Percentiles rank a stretch among this genome's conserved stretches.
These are phyloP conservation scores for Smittia sp. DNA, from an alignment of 2,888 invertebrate genomes.

Conservation along the genomic window DNA sequence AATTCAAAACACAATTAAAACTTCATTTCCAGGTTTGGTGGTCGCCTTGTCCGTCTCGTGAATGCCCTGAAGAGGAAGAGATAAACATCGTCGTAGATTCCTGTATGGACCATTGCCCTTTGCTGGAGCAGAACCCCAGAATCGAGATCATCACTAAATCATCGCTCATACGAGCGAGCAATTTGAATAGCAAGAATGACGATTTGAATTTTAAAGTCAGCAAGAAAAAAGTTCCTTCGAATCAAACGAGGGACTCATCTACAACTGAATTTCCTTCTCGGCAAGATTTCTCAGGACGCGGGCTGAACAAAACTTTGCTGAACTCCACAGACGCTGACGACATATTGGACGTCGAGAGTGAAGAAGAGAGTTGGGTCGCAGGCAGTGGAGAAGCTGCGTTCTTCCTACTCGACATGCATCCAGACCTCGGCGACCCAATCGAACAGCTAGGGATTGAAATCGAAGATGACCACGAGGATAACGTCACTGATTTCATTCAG, in stretches of 20 bases:
- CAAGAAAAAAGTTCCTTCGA: slow-evolving; percentile 55
- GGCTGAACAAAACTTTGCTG: background rate
- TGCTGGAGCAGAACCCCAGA: slow-evolving; percentile 52
- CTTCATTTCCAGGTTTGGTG: slow-evolving; percentile 65
- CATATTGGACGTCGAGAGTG: slow-evolving; percentile 49
- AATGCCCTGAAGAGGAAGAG: slow-evolving; percentile 73
- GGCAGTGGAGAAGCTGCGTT: slow-evolving; percentile 56
- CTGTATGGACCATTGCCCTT: slow-evolving; percentile 70
- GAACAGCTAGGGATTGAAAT: slow-evolving; percentile 75
- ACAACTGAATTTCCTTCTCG: slow-evolving; percentile 38
- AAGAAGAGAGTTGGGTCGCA: slow-evolving; percentile 54
- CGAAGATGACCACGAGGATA: slow-evolving; percentile 68
- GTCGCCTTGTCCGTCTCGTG: slow-evolving; percentile 77
- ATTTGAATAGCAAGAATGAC: too few species aligned
- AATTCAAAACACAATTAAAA: slow-evolving; percentile 6
- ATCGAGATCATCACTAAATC: slow-evolving; percentile 48
- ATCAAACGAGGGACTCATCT: slow-evolving; percentile 46
- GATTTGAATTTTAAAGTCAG: slow-evolving; percentile 60
- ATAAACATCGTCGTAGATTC: slow-evolving; percentile 69
- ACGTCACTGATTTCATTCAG: slow-evolving; percentile 70
- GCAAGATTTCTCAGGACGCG: background rate
- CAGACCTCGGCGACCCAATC: slow-evolving; percentile 69
- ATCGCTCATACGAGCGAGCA: slow-evolving; percentile 49
- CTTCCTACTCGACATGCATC: slow-evolving; percentile 68
- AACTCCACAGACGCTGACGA: slow-evolving; percentile 37